Evolutionary conservation across 2,888 invertebrate species (phyloP), one percentile per base, ranked within the genome.

Genomic region (Eupithecia subfuscata): DNA sequence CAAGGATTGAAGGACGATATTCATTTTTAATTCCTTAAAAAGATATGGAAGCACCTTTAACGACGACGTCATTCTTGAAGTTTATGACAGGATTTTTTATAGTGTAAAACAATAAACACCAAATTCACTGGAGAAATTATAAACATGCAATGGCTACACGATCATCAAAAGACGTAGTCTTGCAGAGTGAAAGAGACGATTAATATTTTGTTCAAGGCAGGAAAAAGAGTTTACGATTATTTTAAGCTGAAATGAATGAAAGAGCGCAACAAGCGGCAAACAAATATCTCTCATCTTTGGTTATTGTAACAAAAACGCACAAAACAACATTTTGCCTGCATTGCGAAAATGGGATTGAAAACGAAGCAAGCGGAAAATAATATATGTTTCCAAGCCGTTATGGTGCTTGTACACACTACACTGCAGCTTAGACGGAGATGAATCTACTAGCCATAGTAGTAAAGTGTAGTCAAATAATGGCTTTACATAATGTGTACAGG

Each of bases 311-410:
- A 63, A 63, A 63, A 30, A 63, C 63, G 14, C 63, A 63, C 63
- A 63, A 16, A 25, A 63, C 63, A 63, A 30, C 0, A 63, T 63
- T 30, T 30, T 0, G 63, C 30, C 30, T 30, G 63, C 63, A 16
- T 63, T 30, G 30, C 48, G 48, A n/a, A 60, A 25, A 30, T 25
- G 63, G 8, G 30, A 14, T 63, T 16, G 16, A 63, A 30, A 30
- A 63, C 30, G 16, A 63, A 63, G 63, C 63, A 30, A 63, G 63
- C 63, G 63, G 30, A 16, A 30, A 60, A 60, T 60, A n/a, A 34
- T n/a, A n/a, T 37, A 37, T 40, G 60, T n/a, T 63, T 16, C 30
- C 30, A 63, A 30, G 63, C 63, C 16, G 30, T 30, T 30, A 14
- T 16, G 9, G n/a, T 48, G 30, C 63, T 7, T 56, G 56, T 56